Conservation (phyloP, 1,140 invertebrate genomes). For the Drosophila azteca region DNA sequence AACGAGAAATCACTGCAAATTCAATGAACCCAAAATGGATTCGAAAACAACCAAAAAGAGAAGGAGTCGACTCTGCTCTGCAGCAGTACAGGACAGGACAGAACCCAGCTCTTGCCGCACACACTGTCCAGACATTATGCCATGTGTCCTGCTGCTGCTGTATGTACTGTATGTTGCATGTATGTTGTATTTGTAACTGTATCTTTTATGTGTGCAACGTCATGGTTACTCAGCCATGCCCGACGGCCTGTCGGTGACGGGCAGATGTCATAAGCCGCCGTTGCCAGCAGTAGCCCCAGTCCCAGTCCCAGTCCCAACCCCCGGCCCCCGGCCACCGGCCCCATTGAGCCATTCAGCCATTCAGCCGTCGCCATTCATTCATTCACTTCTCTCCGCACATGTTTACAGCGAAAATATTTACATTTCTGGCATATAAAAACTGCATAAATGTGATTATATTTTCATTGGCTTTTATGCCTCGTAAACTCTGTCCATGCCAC, state of each 20-base stretch:
- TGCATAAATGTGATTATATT: constrained; percentile 82
- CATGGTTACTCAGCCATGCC: constrained; percentile 43
- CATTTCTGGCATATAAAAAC: constrained; percentile 78
- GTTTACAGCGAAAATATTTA: constrained; percentile 75
- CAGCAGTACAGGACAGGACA: constrained; percentile 1
- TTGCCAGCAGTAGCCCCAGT: constrained; percentile 1
- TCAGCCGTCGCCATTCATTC: constrained; percentile 13
- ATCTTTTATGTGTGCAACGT: constrained; percentile 24
- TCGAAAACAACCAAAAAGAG: constrained; percentile 32
- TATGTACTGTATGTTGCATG: constrained; percentile 16
- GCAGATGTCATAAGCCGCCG: too few relatives aligned
- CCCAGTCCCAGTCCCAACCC: too few relatives aligned
- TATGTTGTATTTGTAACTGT: constrained; percentile 12
- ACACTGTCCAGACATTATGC: not conserved
- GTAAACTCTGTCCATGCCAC: not conserved
- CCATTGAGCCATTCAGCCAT: constrained; percentile 19
- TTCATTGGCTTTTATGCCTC: constrained; percentile 73
- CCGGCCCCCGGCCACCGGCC: too few relatives aligned
- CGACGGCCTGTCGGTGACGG: constrained; percentile 33
- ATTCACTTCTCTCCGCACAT: constrained; percentile 8
- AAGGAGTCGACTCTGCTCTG: constrained; percentile 22
- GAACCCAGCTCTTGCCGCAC: not conserved
- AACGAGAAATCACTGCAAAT: constrained; percentile 73
- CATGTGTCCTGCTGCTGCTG: not conserved
- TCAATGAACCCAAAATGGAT: constrained; percentile 80